Evolutionary conservation across 2,888 invertebrate species (phyloP), one percentile per base, ranked within the genome.

Genomic region (Drosophila heteroneura): DNA sequence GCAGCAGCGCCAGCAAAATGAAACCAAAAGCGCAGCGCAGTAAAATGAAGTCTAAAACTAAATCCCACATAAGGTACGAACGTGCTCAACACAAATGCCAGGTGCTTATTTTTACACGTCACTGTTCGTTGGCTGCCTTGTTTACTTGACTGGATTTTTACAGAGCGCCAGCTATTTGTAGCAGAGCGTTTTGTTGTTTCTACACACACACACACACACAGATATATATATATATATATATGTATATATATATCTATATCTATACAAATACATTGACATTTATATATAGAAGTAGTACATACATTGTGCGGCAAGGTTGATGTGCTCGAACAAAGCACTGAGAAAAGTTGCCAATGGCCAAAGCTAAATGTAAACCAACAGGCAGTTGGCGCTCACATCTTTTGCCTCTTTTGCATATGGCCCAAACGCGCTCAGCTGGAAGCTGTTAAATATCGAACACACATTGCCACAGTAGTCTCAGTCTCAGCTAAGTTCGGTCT

Each of bases 61-160:
- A 91, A 91, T 91, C 90, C 83, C 85, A 85, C 76, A 87, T 90
- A 90, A 90, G 91, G 81, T 89, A 81, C 79, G 85, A 91, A 90
- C 90, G 91, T 91, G 91, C 91, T 91, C 84, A 83, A 83, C 90
- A 85, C 85, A 87, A 91, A 91, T 90, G 89, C 87, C 83, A 82
- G 79, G 87, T 75, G 89, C 90, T 91, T 90, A 90, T 75, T 53
- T 44, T 60, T 59, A 62, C 68, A 57, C 69, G 56, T 71, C 70
- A 70, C 63, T 68, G 57, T 57, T 57, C 57, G 58, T 68, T 70
- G 58, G 60, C 37, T 28, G 47, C 32, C 47, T 69, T 77, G 79
- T 81, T 83, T 85, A 88, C 83, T 82, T 85, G 79, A 76, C 78
- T 89, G 82, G 79, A 81, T 82, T 89, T 87, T 81, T 80, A 81